Percentiles rank a stretch among this genome's conserved stretches.
phyloP scores from a whole-genome alignment of 2,797 vertebrate genomes.

The Sphenopsis melanotis region DNA sequence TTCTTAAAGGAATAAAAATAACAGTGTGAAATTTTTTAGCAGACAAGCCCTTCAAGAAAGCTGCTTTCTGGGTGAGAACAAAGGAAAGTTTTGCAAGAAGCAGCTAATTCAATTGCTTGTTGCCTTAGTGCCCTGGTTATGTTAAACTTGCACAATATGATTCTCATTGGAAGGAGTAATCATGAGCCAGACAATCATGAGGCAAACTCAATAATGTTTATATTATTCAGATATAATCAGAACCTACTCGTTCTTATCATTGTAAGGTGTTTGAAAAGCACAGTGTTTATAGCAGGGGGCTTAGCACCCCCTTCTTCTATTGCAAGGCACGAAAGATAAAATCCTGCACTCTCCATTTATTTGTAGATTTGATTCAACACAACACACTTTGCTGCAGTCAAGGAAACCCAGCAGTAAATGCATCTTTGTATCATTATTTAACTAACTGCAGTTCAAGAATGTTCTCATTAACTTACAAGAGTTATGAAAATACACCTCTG shows the following conservation, averaged over 20 bases:
- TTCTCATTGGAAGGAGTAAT: slow-evolving; percentile 42
- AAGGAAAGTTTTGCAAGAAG: slow-evolving; percentile 1
- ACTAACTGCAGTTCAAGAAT: not conserved
- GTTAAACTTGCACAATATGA: not conserved
- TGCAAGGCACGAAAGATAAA: slow-evolving; percentile 14
- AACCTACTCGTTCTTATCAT: slow-evolving; percentile 42
- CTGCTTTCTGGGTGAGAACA: not conserved
- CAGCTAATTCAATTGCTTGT: not conserved
- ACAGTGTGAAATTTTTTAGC: not conserved
- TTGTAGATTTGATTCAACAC: not conserved
- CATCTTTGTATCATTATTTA: not conserved
- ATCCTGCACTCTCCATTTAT: not conserved
- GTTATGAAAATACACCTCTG: not conserved
- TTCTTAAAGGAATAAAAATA: not conserved
- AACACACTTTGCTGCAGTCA: not conserved
- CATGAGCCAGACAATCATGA: slow-evolving; percentile 52
- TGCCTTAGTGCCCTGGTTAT: not conserved
- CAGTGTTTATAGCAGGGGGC: not conserved
- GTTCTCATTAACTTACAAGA: not conserved
- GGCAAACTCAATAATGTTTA: slow-evolving; percentile 59
- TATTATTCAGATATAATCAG: slow-evolving; percentile 62
- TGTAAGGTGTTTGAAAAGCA: slow-evolving; percentile 50
- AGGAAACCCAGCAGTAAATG: not conserved
- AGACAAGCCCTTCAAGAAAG: not conserved
- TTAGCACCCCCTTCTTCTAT: not conserved